Percentiles rank a stretch among this genome's conserved stretches.
Conservation (phyloP, 2,113 vertebrate species). For the Oreocharis arfaki region DNA sequence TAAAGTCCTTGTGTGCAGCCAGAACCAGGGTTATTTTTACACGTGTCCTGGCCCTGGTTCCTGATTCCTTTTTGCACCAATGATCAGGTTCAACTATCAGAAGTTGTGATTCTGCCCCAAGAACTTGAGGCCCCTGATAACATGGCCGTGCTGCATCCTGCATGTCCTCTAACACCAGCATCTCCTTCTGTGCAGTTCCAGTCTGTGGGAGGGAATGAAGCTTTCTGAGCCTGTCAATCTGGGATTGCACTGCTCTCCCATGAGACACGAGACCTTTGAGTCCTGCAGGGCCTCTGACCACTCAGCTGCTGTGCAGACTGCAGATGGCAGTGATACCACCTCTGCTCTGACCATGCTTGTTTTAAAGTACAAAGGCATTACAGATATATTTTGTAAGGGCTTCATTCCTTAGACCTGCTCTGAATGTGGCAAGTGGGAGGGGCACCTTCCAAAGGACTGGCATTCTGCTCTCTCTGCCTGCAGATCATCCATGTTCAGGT, state of each 20-base stretch:
- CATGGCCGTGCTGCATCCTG: neutral
- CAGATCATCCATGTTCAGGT: neutral
- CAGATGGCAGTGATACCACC: neutral
- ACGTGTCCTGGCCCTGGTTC: rapidly evolving
- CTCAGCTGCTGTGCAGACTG: neutral
- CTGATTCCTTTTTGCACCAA: neutral
- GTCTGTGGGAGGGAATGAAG: neutral
- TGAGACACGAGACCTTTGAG: rapidly evolving
- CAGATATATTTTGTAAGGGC: neutral
- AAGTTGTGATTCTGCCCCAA: neutral
- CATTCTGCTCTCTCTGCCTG: neutral
- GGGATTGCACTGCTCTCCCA: neutral
- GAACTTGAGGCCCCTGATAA: neutral
- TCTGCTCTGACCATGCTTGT: neutral
- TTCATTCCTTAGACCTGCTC: neutral
- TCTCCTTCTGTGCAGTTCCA: neutral
- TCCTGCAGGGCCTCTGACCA: neutral
- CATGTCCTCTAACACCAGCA: neutral
- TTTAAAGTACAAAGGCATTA: neutral
- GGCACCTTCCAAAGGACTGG: neutral
- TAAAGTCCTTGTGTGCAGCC: neutral
- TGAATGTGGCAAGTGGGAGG: neutral
- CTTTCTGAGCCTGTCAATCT: neutral
- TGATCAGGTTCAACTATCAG: neutral
- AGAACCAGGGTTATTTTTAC: neutral